A percentile compares a stretch with the other conserved stretches of the same genome.
phyloP scores from a whole-genome alignment of 2,113 vertebrate species.

The Hemiscyllium ocellatum region DNA sequence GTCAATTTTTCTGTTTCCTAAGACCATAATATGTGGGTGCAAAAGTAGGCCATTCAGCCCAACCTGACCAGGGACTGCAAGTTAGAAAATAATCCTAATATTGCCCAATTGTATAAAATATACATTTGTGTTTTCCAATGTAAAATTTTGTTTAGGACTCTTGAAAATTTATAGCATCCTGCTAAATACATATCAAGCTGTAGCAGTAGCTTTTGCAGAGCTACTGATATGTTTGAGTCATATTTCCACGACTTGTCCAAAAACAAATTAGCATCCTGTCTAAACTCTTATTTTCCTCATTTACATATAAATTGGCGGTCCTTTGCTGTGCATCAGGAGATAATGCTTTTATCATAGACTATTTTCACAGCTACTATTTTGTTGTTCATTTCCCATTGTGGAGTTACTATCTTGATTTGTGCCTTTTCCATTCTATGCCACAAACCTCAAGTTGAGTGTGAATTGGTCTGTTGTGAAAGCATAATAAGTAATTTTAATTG shows the following conservation, averaged over 20 bases:
- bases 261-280: conserved; percentile 12
- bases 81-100: too few species aligned
- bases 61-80: too few species aligned
- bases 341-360: background rate
- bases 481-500: background rate
- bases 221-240: background rate
- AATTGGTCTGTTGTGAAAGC: background rate
- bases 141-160: background rate
- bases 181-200: background rate
- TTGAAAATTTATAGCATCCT: background rate
- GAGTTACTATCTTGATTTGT: background rate
- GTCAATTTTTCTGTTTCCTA: too few species aligned
- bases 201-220: background rate
- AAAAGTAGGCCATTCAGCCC: too few species aligned
- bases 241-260: background rate
- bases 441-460: background rate
- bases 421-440: background rate
- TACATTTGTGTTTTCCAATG: background rate
- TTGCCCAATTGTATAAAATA: background rate
- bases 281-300: conserved; percentile 7
- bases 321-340: background rate
- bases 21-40: too few species aligned
- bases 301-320: background rate
- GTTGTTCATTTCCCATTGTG: background rate
- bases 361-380: too few species aligned